Conservation (phyloP, 2,113 vertebrate species). For the Lepisosteus osseus region DNA sequence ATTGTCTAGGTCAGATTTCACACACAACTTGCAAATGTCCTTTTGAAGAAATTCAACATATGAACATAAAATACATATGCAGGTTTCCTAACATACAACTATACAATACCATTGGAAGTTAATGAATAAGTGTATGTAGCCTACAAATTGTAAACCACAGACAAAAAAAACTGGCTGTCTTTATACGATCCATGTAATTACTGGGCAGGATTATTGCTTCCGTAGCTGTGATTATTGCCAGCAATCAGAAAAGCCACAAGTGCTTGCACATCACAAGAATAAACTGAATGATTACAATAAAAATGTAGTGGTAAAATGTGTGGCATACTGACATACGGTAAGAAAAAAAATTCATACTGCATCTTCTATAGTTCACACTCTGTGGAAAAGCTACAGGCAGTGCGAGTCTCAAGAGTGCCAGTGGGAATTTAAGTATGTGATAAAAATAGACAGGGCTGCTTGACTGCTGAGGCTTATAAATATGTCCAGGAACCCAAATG, state of each 20-base stretch:
- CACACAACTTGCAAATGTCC: not conserved
- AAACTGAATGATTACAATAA: too few species aligned
- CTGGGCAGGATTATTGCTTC: too few species aligned
- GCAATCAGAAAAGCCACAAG: too few species aligned
- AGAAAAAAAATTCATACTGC: not conserved
- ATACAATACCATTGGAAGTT: too few species aligned
- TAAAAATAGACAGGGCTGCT: slow-evolving; percentile 24
- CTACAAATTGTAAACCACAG: too few species aligned
- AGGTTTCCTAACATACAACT: too few species aligned
- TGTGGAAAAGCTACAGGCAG: slow-evolving; percentile 8
- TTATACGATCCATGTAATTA: too few species aligned
- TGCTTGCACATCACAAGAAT: too few species aligned
- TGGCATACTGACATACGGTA: not conserved
- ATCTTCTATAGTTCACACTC: not conserved
- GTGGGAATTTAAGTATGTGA: slow-evolving; percentile 25
- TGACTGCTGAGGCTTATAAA: slow-evolving; percentile 25
- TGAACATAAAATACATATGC: not conserved
- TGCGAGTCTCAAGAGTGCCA: slow-evolving; percentile 15
- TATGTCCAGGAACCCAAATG: slow-evolving; percentile 16
- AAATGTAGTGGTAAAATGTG: not conserved
- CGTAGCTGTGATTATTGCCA: too few species aligned
- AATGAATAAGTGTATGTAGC: too few species aligned
- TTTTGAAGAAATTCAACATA: not conserved
- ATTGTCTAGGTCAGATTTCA: not conserved
- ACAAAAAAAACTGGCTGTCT: too few species aligned